Conservation (phyloP, 2,888 invertebrate species). For the Ametastegia equiseti region DNA sequence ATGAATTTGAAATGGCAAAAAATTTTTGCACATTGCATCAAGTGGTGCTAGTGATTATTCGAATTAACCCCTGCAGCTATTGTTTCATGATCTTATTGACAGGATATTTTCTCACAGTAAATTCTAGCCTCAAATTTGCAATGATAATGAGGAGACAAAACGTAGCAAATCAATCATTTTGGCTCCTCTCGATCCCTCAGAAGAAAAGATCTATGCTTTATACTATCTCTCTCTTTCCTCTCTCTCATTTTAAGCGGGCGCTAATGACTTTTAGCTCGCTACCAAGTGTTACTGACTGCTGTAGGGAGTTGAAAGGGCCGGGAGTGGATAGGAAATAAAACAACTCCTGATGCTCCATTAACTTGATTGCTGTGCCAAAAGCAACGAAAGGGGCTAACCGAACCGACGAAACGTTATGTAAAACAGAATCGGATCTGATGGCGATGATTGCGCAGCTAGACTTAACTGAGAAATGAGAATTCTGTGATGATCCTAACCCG, state of each 20-base stretch:
- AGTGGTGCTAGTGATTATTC: no score
- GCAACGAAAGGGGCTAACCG: not conserved
- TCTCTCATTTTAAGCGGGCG: conserved; percentile 27
- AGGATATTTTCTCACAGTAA: no score
- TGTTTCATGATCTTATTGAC: no score
- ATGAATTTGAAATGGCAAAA: no score
- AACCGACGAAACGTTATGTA: not conserved
- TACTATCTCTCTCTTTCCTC: not conserved
- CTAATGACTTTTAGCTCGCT: conserved; percentile 45
- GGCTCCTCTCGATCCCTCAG: not conserved
- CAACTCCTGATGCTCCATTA: conserved; percentile 63
- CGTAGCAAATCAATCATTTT: conserved; percentile 16
- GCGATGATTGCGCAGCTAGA: not conserved
- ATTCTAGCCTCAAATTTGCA: no score
- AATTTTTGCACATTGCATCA: no score
- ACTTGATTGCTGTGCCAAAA: conserved; percentile 62
- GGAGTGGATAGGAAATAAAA: conserved; percentile 59
- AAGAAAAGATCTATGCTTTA: no score
- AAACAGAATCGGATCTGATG: not conserved
- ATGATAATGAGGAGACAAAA: no score
- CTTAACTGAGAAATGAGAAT: not conserved
- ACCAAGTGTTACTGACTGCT: conserved; percentile 50
- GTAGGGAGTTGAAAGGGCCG: conserved; percentile 6
- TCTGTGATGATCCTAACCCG: not conserved
- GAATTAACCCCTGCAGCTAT: no score